These are phyloP conservation scores for Drosophila takahashii DNA, from an alignment of 1,140 invertebrate species.

Conservation along the genomic window DNA sequence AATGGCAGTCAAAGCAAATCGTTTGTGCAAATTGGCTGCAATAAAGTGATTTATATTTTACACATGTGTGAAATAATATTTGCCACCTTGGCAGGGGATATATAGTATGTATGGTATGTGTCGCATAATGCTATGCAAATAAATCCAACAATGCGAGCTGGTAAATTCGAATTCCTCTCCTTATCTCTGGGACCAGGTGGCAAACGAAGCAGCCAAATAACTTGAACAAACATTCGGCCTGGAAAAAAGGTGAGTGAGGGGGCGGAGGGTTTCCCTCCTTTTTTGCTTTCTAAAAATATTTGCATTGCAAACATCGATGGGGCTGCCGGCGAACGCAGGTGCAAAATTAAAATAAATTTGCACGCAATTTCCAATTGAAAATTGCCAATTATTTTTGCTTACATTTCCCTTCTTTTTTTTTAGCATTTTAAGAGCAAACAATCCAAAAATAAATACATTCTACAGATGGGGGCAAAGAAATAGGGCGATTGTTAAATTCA, in stretches of 20 bases:
- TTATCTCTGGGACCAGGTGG: conserved; percentile 53
- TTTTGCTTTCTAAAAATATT: conserved; percentile 76
- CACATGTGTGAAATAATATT: conserved; percentile 57
- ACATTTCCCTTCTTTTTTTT: conserved; percentile 25
- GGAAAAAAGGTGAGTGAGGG: neutral
- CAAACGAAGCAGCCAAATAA: conserved; percentile 66
- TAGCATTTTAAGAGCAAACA: conserved; percentile 39
- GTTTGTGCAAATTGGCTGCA: conserved; percentile 78
- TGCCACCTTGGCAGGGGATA: conserved; percentile 38
- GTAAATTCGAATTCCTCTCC: conserved; percentile 41
- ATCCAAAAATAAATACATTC: conserved; percentile 19
- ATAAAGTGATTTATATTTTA: conserved; percentile 81
- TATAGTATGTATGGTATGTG: conserved; percentile 9
- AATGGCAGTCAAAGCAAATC: conserved; percentile 64
- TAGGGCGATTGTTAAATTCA: neutral
- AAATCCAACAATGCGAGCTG: conserved; percentile 48
- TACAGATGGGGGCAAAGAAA: neutral
- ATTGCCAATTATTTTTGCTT: conserved; percentile 75
- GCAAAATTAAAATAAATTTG: conserved; percentile 80
- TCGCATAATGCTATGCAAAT: conserved; percentile 78
- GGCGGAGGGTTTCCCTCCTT: conserved; percentile 2
- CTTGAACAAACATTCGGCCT: conserved; percentile 61
- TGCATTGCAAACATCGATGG: conserved; percentile 66
- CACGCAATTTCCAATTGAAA: conserved; percentile 76
- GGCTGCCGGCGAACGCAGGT: conserved; percentile 39